Base-by-base conservation (phyloP, 2,797 vertebrate genomes). In the Champsocephalus esox region DNA sequence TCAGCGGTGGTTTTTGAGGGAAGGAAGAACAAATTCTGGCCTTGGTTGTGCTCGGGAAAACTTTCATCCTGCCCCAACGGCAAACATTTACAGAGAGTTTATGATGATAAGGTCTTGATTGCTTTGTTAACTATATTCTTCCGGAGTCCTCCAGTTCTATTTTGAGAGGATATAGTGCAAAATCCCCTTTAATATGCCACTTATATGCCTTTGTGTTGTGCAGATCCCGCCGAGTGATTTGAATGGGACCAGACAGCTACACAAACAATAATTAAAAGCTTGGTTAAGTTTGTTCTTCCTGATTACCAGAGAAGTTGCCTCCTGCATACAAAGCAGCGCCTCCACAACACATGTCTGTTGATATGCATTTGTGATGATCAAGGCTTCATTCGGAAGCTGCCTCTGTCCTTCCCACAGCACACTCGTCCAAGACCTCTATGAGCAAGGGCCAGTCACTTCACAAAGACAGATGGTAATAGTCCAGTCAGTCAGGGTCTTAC, bases 241-340 rank as follows among this genome's bases (percentile, higher is more conserved):
- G 85, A 92, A 93, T 82, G 65, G 81, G 87, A 92, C 87, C 87
- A 89, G 91, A 88, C 92, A 90, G 88, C 84, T 91, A 89, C 87
- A 92, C 90, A 94, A 94, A 94, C 92, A 94, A 90, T 92, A 92
- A 95, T 95, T 94, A 94, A 94, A 93, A 92, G 91, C 91, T 90
- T 95, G 89, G 93, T 95, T 95, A 93, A 90, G 92, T 94, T 93
- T 91, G 88, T 88, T 94, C 82, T 87, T 87, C 80, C 72, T 94
- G 93, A 95, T 95, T 94, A 93, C 84, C 87, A 78, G 75, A 76
- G 89, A 90, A 82, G 88, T 75, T 66, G 74, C 46, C 73, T 77
- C 73, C 72, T 66, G 83, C 86, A 91, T 92, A 79, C 82, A 87
- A 85, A 92, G 83, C 87, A 79, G 82, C 5, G 48, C 77, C 82